Evolutionary conservation across 2,113 vertebrate species (phyloP).

Genomic region (Podilymbus podiceps): DNA sequence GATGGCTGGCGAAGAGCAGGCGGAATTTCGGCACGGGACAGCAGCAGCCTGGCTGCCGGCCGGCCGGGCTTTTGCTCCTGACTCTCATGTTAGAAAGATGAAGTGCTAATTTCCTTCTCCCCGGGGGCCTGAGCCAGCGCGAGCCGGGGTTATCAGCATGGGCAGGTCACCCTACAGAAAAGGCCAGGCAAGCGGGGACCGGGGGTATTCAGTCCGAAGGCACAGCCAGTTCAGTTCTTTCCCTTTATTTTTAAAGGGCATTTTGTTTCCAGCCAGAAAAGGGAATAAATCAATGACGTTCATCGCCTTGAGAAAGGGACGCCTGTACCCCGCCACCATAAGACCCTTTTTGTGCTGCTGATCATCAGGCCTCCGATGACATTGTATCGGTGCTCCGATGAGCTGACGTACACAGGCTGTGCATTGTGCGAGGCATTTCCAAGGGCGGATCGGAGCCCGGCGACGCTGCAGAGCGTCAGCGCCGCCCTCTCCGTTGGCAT

Average conservation of each 20-base stretch:
- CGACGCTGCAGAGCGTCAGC: neutral
- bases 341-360: neutral
- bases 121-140: neutral
- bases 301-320: accelerated
- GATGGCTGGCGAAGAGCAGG: neutral
- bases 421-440: slow-evolving; percentile 1
- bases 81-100: neutral
- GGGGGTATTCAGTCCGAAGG: neutral
- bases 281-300: neutral
- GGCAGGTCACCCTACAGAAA: neutral
- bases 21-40: neutral
- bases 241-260: neutral
- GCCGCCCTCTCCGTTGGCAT: neutral
- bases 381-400: accelerated
- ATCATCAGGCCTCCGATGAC: accelerated
- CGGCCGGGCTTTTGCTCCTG: neutral
- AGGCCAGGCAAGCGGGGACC: neutral
- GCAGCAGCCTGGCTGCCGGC: neutral
- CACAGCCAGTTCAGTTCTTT: neutral
- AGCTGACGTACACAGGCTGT: neutral
- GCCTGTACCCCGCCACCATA: neutral
- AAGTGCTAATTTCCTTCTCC: slow-evolving; percentile 58
- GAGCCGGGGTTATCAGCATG: neutral
- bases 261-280: neutral
- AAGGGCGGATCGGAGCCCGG: accelerated